Evolutionary conservation across 2,797 vertebrate species (phyloP).

Genomic region (Phoxinus dragarum): DNA sequence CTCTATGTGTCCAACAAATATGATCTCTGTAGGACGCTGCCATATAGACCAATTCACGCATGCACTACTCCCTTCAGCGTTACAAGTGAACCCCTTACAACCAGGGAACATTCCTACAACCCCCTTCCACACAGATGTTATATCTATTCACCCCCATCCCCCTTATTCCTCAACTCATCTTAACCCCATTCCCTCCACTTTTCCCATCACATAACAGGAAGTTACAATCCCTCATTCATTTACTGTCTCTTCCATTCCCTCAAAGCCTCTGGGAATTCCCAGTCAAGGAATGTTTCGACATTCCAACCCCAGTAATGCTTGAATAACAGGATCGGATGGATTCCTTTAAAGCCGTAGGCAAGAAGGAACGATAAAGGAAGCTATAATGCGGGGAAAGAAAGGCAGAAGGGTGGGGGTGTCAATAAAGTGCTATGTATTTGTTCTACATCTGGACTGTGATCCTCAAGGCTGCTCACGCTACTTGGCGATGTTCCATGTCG

Average conservation of each 20-base stretch:
- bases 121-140: constrained; percentile 43
- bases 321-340: constrained; percentile 33
- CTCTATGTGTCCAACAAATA: too few species aligned
- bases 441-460: constrained; percentile 28
- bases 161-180: constrained; percentile 12
- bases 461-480: constrained; percentile 6
- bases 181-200: neutral
- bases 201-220: constrained; percentile 7
- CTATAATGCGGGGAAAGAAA: neutral
- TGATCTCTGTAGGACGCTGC: too few species aligned
- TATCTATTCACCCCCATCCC: constrained; percentile 17
- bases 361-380: constrained; percentile 5
- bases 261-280: constrained; percentile 35
- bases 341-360: constrained; percentile 21
- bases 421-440: neutral
- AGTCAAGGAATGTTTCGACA: constrained; percentile 47
- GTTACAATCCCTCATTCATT: constrained; percentile 9
- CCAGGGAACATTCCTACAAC: constrained; percentile 4
- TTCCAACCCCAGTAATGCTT: constrained; percentile 36
- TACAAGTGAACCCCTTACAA: constrained; percentile 27
- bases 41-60: neutral
- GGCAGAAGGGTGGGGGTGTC: neutral
- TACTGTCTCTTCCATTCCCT: neutral
- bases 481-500: neutral
- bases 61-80: neutral